Percentiles rank a stretch among this genome's conserved stretches.
Conservation (phyloP, 92 coral and sea anemone species). For the Palythoa heliodiscus region DNA sequence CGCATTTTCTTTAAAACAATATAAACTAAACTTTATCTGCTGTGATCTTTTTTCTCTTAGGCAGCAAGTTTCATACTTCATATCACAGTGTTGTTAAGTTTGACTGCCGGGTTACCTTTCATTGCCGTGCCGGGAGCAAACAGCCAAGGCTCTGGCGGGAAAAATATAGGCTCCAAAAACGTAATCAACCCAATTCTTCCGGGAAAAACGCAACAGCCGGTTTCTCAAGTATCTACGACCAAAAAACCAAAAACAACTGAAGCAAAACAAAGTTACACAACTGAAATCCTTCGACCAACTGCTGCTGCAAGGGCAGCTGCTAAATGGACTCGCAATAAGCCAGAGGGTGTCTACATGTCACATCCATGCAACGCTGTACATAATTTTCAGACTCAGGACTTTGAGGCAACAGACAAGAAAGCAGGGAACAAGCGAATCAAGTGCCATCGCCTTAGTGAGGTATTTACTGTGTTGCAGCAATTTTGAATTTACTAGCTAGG, state of each 20-base stretch:
- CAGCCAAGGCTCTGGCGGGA: background rate
- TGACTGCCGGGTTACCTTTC: constrained; percentile 19
- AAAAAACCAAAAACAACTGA: background rate
- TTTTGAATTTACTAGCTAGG: too few relatives aligned
- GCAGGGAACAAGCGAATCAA: constrained; percentile 6
- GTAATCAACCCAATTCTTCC: constrained; percentile 16
- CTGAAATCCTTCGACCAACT: background rate
- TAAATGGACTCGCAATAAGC: constrained; percentile 6
- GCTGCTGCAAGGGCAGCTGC: background rate
- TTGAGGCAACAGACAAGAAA: constrained; percentile 13
- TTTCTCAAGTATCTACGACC: background rate
- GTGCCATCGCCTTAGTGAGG: constrained; percentile 39
- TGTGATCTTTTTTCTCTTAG: background rate
- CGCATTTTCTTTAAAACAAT: too few relatives aligned
- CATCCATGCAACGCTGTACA: constrained; percentile 26
- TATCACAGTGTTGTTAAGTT: background rate
- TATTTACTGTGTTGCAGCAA: background rate
- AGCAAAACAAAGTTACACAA: background rate
- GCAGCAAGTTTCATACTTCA: background rate
- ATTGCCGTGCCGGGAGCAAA: background rate
- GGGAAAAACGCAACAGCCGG: constrained; percentile 2
- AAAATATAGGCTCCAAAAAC: constrained; percentile 11
- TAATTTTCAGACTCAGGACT: constrained; percentile 23
- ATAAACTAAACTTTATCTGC: too few relatives aligned
- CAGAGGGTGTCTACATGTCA: background rate